Evolutionary conservation across 2,888 invertebrate species (phyloP).

Genomic region (Scaeva pyrastri): DNA sequence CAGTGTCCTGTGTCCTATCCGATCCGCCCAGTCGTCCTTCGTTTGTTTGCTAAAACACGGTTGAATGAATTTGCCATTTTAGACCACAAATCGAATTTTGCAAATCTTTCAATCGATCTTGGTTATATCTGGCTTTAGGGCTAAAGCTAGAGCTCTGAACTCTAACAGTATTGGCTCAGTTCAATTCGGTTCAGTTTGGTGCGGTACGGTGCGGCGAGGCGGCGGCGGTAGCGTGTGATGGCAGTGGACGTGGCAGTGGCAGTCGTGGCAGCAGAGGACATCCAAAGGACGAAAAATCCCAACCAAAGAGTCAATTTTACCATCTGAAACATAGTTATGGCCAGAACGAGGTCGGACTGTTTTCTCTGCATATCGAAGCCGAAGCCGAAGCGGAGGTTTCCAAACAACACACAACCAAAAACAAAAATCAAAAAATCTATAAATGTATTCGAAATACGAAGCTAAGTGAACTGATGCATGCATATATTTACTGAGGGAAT

Average conservation of each 20-base stretch:
- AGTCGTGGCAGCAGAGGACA: neutral
- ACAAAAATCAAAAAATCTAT: constrained; percentile 9
- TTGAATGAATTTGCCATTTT: constrained; percentile 58
- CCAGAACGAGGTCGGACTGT: constrained; percentile 27
- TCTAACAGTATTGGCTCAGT: constrained; percentile 4
- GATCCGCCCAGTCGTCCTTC: neutral
- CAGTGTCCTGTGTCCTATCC: neutral
- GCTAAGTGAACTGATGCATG: constrained; percentile 45
- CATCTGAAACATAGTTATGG: constrained; percentile 48
- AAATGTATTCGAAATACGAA: constrained; percentile 39
- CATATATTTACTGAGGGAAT: constrained; percentile 51
- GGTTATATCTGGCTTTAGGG: constrained; percentile 51
- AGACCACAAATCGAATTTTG: constrained; percentile 68
- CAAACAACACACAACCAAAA: neutral
- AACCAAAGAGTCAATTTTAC: constrained; percentile 42
- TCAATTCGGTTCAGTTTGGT: no score
- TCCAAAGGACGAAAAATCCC: constrained; percentile 25
- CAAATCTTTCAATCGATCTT: constrained; percentile 67
- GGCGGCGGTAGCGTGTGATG: no score
- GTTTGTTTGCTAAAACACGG: constrained; percentile 48
- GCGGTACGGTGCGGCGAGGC: no score
- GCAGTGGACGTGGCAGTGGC: no score
- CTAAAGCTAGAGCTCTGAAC: constrained; percentile 22
- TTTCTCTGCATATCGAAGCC: constrained; percentile 26
- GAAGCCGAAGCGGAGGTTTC: neutral